Evolutionary conservation across 2,888 invertebrate species (phyloP).

Genomic region (Sminthurinus aureus): DNA sequence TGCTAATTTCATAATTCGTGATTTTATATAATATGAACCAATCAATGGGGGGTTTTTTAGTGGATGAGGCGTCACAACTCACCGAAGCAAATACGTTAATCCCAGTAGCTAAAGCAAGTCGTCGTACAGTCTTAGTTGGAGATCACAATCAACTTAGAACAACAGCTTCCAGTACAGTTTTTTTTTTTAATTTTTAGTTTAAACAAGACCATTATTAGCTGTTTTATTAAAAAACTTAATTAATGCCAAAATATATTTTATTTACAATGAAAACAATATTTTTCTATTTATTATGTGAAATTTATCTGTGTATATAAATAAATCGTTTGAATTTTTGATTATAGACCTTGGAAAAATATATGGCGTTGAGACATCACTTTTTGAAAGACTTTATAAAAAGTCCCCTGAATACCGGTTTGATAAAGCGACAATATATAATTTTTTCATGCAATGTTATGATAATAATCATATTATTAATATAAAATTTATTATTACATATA

Average conservation of each 20-base stretch:
- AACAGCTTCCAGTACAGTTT: conserved; percentile 61
- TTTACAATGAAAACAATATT: too few species aligned
- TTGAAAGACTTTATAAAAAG: conserved; percentile 61
- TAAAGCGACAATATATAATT: too few species aligned
- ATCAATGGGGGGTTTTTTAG: too few species aligned
- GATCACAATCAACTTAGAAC: conserved; percentile 65
- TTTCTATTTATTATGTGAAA: too few species aligned
- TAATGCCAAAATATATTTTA: too few species aligned
- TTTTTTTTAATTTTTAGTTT: background rate
- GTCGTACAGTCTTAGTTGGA: conserved; percentile 64
- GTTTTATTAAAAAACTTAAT: too few species aligned
- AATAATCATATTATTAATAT: too few species aligned
- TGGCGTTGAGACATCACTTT: conserved; percentile 62
- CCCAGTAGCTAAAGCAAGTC: conserved; percentile 31
- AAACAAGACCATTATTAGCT: background rate
- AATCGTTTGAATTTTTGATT: background rate
- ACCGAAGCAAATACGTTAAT: conserved; percentile 40
- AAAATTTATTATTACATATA: too few species aligned
- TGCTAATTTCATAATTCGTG: too few species aligned
- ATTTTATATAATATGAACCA: too few species aligned
- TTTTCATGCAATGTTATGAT: too few species aligned
- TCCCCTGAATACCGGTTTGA: background rate
- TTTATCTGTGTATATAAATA: too few species aligned
- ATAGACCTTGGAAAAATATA: conserved; percentile 61
- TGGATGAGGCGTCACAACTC: conserved; percentile 43